A percentile compares a stretch with the other conserved stretches of the same genome.
These are phyloP conservation scores for Apteryx owenii DNA, from an alignment of 2,113 vertebrate species.

Conservation along the genomic window DNA sequence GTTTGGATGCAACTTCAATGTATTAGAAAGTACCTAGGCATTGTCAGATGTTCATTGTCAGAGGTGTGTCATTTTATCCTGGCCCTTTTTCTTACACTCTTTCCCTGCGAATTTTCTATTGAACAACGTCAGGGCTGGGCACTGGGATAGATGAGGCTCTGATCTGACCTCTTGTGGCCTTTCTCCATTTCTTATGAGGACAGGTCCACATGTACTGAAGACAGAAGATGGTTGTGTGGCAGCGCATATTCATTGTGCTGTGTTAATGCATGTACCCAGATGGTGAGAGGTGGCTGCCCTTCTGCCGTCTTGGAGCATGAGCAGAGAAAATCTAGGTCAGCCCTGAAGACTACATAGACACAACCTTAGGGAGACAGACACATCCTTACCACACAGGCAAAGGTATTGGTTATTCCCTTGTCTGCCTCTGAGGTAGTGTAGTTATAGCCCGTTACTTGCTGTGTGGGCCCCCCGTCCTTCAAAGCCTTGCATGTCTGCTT, in stretches of 20 bases:
- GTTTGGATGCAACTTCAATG: neutral
- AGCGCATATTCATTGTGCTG: neutral
- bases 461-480: neutral
- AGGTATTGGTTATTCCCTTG: neutral
- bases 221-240: neutral
- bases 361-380: neutral
- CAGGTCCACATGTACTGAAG: neutral
- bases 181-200: neutral
- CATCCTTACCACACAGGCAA: neutral
- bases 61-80: neutral
- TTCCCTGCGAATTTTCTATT: neutral
- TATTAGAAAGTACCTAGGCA: neutral
- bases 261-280: neutral
- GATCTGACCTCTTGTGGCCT: neutral
- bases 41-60: neutral
- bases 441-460: neutral
- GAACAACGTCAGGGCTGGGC: fast-evolving
- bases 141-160: neutral
- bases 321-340: neutral
- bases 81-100: neutral
- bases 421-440: neutral
- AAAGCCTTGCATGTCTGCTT: neutral
- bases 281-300: neutral
- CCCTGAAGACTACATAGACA: neutral
- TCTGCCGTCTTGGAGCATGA: neutral